These are phyloP conservation scores for Galago senegalensis DNA, from an alignment of 2,797 vertebrate species.

Conservation along the genomic window DNA sequence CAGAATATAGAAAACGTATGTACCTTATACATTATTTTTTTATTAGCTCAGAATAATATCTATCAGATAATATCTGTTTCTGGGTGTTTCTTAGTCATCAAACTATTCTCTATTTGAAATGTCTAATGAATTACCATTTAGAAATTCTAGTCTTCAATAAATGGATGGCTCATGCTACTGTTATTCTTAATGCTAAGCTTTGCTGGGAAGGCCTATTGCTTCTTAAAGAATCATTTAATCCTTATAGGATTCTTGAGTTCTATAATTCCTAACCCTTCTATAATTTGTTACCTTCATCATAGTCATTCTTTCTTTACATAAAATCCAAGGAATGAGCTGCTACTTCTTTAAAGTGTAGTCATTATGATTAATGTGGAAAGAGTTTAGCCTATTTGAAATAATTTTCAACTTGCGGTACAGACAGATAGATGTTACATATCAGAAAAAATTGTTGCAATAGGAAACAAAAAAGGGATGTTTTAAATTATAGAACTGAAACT, in stretches of 20 bases:
- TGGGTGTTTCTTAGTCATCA: slow-evolving; percentile 58
- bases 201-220: slow-evolving; percentile 49
- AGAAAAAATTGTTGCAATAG: slow-evolving; percentile 67
- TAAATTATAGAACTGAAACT: slow-evolving; percentile 77
- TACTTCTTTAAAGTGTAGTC: slow-evolving; percentile 69
- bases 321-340: slow-evolving; percentile 75
- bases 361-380: slow-evolving; percentile 63
- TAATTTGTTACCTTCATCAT: slow-evolving; percentile 61
- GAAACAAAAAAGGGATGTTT: slow-evolving; percentile 87
- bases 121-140: slow-evolving; percentile 67
- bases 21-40: slow-evolving; percentile 49
- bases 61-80: slow-evolving; percentile 64
- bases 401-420: slow-evolving; percentile 83
- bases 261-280: slow-evolving; percentile 29
- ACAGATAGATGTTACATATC: slow-evolving; percentile 76
- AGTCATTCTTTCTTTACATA: slow-evolving; percentile 72
- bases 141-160: slow-evolving; percentile 70
- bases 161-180: slow-evolving; percentile 57
- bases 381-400: slow-evolving; percentile 60
- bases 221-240: slow-evolving; percentile 73
- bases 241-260: slow-evolving; percentile 74
- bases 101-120: slow-evolving; percentile 67
- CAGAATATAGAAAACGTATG: not conserved
- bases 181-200: slow-evolving; percentile 77
- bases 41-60: slow-evolving; percentile 60